Evolutionary conservation across 2,797 vertebrate species (phyloP).

Genomic region (Darevskia mixta): DNA sequence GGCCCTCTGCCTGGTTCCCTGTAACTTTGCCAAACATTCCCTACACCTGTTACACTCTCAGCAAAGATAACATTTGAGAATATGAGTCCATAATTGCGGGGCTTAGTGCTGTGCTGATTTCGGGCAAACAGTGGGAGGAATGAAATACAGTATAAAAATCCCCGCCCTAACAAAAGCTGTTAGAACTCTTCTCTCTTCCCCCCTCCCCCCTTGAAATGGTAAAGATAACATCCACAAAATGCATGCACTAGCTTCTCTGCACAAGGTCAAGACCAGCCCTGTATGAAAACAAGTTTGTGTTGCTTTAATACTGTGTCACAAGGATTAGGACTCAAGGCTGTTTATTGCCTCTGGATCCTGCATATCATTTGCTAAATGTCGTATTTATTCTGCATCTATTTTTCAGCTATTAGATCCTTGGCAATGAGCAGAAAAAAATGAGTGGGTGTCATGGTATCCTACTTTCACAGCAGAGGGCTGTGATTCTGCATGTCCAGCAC

Average conservation of each 20-base stretch:
- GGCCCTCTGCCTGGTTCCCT: too few species aligned
- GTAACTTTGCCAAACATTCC: not conserved
- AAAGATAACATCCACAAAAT: not conserved
- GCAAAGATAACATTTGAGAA: not conserved
- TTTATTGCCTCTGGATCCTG: not conserved
- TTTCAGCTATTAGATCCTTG: slow-evolving; percentile 7
- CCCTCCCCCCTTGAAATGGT: not conserved
- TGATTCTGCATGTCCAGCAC: not conserved
- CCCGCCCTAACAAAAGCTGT: not conserved
- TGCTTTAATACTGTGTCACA: not conserved
- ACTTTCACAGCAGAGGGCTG: not conserved
- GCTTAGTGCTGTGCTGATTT: not conserved
- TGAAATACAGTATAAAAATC: not conserved
- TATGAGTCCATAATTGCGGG: too few species aligned
- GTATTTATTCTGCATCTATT: not conserved
- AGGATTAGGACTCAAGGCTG: not conserved
- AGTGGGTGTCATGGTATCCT: not conserved
- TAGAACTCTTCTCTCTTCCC: not conserved
- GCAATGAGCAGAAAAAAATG: not conserved
- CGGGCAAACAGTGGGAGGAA: not conserved
- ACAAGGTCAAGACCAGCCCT: not conserved
- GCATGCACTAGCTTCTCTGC: not conserved
- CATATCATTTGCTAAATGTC: not conserved
- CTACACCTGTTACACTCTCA: not conserved
- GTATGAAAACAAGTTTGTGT: not conserved